These are phyloP conservation scores for Rhopalosiphum padi DNA, from an alignment of 1,140 invertebrate species.

Conservation along the genomic window DNA sequence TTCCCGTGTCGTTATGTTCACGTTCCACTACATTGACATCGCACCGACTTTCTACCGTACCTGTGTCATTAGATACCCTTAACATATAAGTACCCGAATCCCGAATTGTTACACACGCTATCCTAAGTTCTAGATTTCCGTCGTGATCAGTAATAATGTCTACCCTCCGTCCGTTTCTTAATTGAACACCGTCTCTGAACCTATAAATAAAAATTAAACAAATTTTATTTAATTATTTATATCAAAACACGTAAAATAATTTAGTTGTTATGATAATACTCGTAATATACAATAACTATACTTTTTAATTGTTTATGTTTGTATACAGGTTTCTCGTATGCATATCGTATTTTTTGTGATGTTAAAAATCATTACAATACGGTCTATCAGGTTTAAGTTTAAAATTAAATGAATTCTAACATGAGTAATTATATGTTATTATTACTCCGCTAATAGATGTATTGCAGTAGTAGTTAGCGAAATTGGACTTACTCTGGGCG, in stretches of 20 bases:
- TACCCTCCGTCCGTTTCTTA: constrained; percentile 76
- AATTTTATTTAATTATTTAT: background rate
- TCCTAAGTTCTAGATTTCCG: constrained; percentile 77
- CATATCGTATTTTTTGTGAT: background rate
- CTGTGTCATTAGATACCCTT: constrained; percentile 84
- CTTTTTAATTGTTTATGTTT: background rate
- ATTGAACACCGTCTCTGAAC: constrained; percentile 73
- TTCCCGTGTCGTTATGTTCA: background rate
- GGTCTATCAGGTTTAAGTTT: no score
- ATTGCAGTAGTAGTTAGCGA: no score
- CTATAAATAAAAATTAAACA: constrained; percentile 62
- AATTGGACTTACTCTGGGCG: no score
- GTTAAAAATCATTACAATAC: background rate
- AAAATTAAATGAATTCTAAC: no score
- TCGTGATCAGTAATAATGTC: constrained; percentile 80
- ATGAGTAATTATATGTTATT: no score
- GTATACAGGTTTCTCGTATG: background rate
- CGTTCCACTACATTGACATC: constrained; percentile 70
- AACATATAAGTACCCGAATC: constrained; percentile 90
- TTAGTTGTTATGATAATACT: background rate
- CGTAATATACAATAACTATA: background rate
- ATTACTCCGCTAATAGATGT: no score
- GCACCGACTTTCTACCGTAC: constrained; percentile 77
- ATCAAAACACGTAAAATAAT: background rate
- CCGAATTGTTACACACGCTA: constrained; percentile 70